Percentiles rank a stretch among this genome's conserved stretches.
Evolutionary conservation across 2,888 invertebrate genomes (phyloP).

Genomic region (Lamproptera curius): DNA sequence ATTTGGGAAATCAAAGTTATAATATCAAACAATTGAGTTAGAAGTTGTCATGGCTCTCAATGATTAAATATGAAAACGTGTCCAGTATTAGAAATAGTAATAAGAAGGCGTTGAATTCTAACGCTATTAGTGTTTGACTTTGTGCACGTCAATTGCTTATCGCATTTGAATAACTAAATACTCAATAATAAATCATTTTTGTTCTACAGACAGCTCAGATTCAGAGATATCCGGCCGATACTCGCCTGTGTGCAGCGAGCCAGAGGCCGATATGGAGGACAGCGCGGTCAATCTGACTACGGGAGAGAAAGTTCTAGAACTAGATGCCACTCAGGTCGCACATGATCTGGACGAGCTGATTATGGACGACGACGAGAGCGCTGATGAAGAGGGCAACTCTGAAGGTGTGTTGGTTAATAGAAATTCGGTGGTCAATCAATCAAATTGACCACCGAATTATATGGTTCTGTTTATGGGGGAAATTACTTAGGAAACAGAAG

Average conservation of each 20-base stretch:
- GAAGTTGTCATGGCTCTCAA: too few species aligned
- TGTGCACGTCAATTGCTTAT: too few species aligned
- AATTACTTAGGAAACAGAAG: too few species aligned
- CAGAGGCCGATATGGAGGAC: constrained; percentile 45
- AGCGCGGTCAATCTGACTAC: constrained; percentile 21
- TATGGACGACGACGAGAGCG: constrained; percentile 62
- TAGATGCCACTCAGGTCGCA: constrained; percentile 54
- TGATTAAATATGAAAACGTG: too few species aligned
- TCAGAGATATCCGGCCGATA: constrained; percentile 79
- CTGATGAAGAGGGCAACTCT: constrained; percentile 43
- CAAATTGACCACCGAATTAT: too few species aligned
- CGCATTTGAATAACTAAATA: not conserved
- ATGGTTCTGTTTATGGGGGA: not conserved
- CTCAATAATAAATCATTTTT: constrained; percentile 2
- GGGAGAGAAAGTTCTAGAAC: constrained; percentile 27
- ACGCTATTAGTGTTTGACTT: too few species aligned
- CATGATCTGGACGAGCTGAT: constrained; percentile 64
- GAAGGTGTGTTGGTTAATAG: constrained; percentile 48
- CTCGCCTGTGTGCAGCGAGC: constrained; percentile 82
- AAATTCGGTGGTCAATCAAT: too few species aligned
- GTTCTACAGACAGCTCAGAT: constrained; percentile 67
- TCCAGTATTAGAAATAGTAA: too few species aligned
- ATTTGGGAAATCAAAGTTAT: too few species aligned
- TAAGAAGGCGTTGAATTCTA: not conserved
- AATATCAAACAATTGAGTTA: too few species aligned